Base-by-base conservation (phyloP, 2,113 vertebrate genomes). In the Ploceus nigricollis region DNA sequence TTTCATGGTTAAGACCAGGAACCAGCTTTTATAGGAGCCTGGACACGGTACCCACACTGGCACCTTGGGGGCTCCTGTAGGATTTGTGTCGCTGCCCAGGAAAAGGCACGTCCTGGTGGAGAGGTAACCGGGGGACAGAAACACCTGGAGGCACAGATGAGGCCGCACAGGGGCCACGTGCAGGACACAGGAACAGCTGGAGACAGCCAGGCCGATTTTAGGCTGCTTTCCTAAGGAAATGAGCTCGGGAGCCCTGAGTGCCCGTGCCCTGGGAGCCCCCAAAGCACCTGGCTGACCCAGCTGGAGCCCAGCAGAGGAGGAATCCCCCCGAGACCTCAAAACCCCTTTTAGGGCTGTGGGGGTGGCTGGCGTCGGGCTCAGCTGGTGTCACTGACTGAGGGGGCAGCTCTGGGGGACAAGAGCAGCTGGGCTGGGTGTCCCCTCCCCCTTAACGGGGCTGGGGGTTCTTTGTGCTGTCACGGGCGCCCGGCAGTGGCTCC, bases 361-460 rank as follows among this genome's bases (percentile, higher is more conserved):
- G 60, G 5, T 17, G 56, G 24, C 21, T 16, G 35, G 42, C 12
- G 17, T 1, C 7, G 22, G 7, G 77, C 37, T 54, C 27, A n/a
- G 65, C 18, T 18, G 69, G 7, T 30, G 56, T 44, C 25, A 10
- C 42, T n/a, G 71, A 6, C 0, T 4, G 24, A 11, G 37, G 31
- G 7, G 35, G 28, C 1, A 51, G 25, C 15, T 37, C 39, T n/a
- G 16, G 47, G 30, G 13, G 13, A 22, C 4, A 28, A 31, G 24
- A 50, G 25, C 2, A 44, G 2, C 1, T 0, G 4, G 21, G 1
- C 2, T 18, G 15, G 1, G 0, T 5, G 14, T 5, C 0, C 0
- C 2, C 16, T 33, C 13, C 14, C 3, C 0, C 12, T 22, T 3
- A 2, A 0, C 0, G 7, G 68, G 56, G 15, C 8, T 5, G 13